Evolutionary conservation across 2,888 invertebrate species (phyloP).

Genomic region (Stenchaetothrips biformis): DNA sequence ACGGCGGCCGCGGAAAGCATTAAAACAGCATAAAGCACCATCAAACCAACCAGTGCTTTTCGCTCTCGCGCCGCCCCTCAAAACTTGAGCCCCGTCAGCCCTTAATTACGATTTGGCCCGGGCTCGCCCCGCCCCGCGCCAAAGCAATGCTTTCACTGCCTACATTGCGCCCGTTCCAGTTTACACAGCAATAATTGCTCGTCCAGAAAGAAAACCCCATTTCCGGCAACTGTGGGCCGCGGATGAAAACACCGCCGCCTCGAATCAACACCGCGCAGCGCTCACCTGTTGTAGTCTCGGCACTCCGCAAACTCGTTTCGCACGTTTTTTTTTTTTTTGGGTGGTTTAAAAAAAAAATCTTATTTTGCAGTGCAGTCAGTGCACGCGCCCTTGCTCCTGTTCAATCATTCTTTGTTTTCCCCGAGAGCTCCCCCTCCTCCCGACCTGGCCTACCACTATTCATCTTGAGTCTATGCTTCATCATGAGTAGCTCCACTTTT

Average conservation of each 20-base stretch:
- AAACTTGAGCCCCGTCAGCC: not conserved
- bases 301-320: not conserved
- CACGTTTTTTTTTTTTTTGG: no score
- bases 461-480: not conserved
- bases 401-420: not conserved
- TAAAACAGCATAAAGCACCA: not conserved
- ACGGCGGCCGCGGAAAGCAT: no score
- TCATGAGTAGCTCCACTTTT: conserved; percentile 14
- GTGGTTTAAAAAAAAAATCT: not conserved
- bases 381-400: not conserved
- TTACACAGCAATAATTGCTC: conserved; percentile 16
- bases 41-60: not conserved
- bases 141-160: not conserved
- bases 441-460: conserved; percentile 13
- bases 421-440: not conserved
- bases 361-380: not conserved
- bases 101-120: not conserved
- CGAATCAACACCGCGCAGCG: not conserved
- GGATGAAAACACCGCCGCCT: not conserved
- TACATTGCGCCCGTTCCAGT: not conserved
- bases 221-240: not conserved
- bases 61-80: not conserved
- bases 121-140: not conserved
- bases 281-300: not conserved
- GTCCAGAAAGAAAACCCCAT: not conserved